Base-by-base conservation (phyloP, 37 sponge, comb jelly and placozoan species). In the Spongilla lacustris region DNA sequence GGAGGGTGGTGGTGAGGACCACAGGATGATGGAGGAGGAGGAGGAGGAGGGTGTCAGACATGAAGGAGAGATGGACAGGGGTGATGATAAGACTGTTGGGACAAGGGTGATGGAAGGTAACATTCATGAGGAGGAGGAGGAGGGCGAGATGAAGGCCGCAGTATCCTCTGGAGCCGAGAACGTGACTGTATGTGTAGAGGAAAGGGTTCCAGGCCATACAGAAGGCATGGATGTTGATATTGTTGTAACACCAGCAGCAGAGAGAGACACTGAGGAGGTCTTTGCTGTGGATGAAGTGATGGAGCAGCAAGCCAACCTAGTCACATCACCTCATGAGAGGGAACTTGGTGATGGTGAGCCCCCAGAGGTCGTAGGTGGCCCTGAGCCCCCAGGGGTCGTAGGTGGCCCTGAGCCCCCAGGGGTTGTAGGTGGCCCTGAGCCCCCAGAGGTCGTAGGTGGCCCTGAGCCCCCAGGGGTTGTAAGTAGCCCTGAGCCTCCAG, bases 121-220 rank as follows among this genome's bases (percentile, higher is more conserved):
- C 13, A n/a, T 11, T n/a, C 46, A 23, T 71, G 72, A 17, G 71
- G 70, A 26, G 72, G 69, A 38, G 35, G 71, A 25, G n/a, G 50
- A 11, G 28, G 50, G 23, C 2, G 72, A 71, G 82, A 69, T 9
- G 2, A 74, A 4, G 46, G 28, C 0, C 5, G 84, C 9, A 9
- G 21, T 0, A 46, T 58, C 74, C 82, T 11, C 79, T 66, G 86
- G 81, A 36, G 93, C 83, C 0, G 89, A 85, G 31, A 50, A 50
- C 67, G 89, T 88, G 23, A 30, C 71, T 75, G 78, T 79, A 4
- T 30, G n/a, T 22, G 4, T 26, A 58, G 78, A 22, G 8, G 21
- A 27, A 26, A 31, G 11, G 22, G 19, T 6, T 19, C 19, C 58
- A 58, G 58, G 21, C 46, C 46, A 46, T 46, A 46, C 46, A 46